Evolutionary conservation across 2,888 invertebrate genomes (phyloP), one percentile per base, ranked within the genome.

Genomic region (Oscheius myriophilus): DNA sequence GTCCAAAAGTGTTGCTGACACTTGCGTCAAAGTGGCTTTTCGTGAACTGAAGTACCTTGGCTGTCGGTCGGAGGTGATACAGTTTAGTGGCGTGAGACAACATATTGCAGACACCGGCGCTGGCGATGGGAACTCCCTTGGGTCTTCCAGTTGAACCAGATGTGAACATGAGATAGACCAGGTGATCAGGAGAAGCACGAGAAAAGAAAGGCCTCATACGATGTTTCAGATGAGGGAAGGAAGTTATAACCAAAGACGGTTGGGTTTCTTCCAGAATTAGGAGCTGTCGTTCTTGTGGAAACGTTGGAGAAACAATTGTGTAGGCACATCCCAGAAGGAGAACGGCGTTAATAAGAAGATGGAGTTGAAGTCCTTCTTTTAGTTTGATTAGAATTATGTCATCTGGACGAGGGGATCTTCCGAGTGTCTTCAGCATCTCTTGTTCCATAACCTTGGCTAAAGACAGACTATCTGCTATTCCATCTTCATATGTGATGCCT

Each of bases 121-220:
- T 18, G 9, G 26, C 46, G 1, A 61, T 46, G 12, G 61, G 61
- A 33, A 84, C 81, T n/a, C 73, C 64, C 64, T 84, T 84, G 16
- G 84, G 82, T 4, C 11, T 51, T 25, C 84, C 84, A 16, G 84
- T 84, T n/a, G 75, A 76, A 14, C 84, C 84, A 16, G 83, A 84
- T 1, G 84, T 84, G 46, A 71, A 78, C 16, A 84, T 84, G 9
- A 76, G 58, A 54, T 84, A 84, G 1, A 69, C 67, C 23, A 77
- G 26, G 54, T 76, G 68, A 6, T 39, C 18, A 16, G 33, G 49
- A n/a, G 11, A 21, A 4, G 43, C 11, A 21, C 43, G 6, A 6
- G 25, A 21, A 49, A 18, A 11, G 18, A 49, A 49, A 16, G 18
- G 18, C 18, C 7, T 49, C 23, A 11, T 3, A 7, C 33, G 9